phyloP scores from a whole-genome alignment of 1,140 invertebrate genomes.

The Plutomurus gul region DNA sequence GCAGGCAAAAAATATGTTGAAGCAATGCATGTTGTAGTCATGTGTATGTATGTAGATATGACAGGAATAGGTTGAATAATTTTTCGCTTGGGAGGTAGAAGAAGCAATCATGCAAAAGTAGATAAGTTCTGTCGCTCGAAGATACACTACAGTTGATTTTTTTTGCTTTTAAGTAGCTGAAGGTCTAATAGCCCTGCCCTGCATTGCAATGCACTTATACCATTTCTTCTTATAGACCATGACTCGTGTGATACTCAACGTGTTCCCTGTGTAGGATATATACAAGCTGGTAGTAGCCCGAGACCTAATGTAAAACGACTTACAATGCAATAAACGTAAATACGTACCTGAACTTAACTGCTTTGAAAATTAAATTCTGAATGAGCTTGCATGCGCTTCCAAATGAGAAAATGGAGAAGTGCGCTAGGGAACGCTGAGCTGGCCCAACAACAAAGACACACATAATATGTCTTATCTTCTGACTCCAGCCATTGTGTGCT shows the following conservation, averaged over 20 bases:
- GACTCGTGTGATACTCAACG: neutral
- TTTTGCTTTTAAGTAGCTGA: slow-evolving; percentile 19
- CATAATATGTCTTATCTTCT: no score
- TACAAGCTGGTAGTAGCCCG: no score
- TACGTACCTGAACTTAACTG: neutral
- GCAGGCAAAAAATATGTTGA: no score
- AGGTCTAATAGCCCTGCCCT: slow-evolving; percentile 21
- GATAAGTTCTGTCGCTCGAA: slow-evolving; percentile 17
- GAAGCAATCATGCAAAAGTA: neutral
- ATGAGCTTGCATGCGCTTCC: slow-evolving; percentile 9
- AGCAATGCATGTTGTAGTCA: no score
- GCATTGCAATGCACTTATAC: slow-evolving; percentile 12
- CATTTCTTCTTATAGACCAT: slow-evolving; percentile 25
- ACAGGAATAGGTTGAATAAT: neutral
- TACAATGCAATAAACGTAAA: slow-evolving; percentile 7
- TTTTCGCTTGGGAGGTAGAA: slow-evolving; percentile 15
- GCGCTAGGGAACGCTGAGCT: no score
- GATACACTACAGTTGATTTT: neutral
- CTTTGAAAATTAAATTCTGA: neutral
- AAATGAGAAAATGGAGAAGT: no score
- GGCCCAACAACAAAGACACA: no score
- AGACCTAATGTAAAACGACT: no score
- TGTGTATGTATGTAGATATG: neutral
- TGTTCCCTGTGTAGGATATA: neutral
- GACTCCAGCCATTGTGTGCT: no score